Base-by-base conservation (phyloP, 2,888 invertebrate species). In the Gryllus longicercus region DNA sequence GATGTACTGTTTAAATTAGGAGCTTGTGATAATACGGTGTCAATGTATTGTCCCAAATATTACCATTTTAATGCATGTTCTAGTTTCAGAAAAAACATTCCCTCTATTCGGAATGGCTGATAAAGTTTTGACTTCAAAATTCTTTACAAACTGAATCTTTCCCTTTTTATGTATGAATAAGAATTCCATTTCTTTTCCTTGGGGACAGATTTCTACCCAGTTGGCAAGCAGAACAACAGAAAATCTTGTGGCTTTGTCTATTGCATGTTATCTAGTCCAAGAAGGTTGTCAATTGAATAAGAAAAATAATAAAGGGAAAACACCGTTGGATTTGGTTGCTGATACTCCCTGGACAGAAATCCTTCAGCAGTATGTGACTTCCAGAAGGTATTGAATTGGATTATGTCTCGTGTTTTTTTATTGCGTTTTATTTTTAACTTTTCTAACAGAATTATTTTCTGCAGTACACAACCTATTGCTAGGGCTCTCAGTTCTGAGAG, bases 181-280 rank as follows among this genome's bases (percentile, higher is more conserved):
- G 38, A 5, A 38, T 38, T 38, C 38, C 1, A 38, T 38, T 38
- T 38, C 38, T 14, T 76, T n/a, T 50, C 21, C 50, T 49, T 50
- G 49, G 18, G 21, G 11, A 14, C 80, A 89, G 89, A 88, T 89
- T 82, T 87, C 87, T 85, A 86, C 86, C 80, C 86, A 87, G 81
- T 83, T 89, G 14, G 84, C 85, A 14, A 83, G 81, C 38, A 81
- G 85, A 75, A 85, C 89, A 10, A 85, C 86, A 23, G 90, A 90
- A 82, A 88, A 90, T 85, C 87, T 90, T 25, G 87, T 91, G 63
- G 91, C 92, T 84, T 89, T 93, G 82, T 91, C 94, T 18, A 90
- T 95, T 79, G 91, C 93, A 4, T 93, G 94, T 85, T 95, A 91
- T 86, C 88, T 95, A 79, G 90, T 93, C 10, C 91, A 91, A 83